Evolutionary conservation across 2,888 invertebrate species (phyloP).

Genomic region (Drosophila formosana): DNA sequence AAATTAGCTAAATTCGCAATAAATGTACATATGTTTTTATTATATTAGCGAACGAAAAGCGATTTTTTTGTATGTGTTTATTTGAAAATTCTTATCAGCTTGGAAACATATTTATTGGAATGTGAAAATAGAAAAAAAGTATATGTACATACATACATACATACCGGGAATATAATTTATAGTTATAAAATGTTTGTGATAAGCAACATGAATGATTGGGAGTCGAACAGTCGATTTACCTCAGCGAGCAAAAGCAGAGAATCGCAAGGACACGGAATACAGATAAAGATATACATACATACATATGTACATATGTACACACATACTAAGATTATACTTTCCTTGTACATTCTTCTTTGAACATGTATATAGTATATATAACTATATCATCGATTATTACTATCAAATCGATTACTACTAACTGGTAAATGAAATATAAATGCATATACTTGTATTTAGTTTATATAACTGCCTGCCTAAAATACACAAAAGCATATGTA

Average conservation of each 20-base stretch:
- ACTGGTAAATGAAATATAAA: background rate
- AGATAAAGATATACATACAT: conserved; percentile 1
- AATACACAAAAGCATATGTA: conserved; percentile 17
- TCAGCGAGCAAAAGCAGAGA: background rate
- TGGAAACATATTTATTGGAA: conserved; percentile 9
- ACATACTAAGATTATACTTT: background rate
- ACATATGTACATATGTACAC: background rate
- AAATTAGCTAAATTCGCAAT: too few species aligned
- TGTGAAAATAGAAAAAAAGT: background rate
- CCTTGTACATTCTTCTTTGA: too few species aligned
- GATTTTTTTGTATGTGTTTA: too few species aligned
- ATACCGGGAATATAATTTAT: conserved; percentile 7
- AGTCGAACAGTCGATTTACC: background rate
- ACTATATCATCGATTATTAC: background rate
- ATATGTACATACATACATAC: background rate
- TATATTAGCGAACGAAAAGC: too few species aligned
- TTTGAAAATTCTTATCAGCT: conserved; percentile 25
- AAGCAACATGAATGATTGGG: conserved; percentile 29
- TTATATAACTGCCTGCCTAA: background rate
- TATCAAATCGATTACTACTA: background rate
- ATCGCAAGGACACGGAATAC: conserved; percentile 4
- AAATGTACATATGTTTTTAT: too few species aligned
- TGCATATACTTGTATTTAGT: background rate
- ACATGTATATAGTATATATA: background rate
- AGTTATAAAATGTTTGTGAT: conserved; percentile 20